Evolutionary conservation across 2,797 vertebrate species (phyloP), one percentile per base, ranked within the genome.

Genomic region (Schizopygopsis malacanthus): DNA sequence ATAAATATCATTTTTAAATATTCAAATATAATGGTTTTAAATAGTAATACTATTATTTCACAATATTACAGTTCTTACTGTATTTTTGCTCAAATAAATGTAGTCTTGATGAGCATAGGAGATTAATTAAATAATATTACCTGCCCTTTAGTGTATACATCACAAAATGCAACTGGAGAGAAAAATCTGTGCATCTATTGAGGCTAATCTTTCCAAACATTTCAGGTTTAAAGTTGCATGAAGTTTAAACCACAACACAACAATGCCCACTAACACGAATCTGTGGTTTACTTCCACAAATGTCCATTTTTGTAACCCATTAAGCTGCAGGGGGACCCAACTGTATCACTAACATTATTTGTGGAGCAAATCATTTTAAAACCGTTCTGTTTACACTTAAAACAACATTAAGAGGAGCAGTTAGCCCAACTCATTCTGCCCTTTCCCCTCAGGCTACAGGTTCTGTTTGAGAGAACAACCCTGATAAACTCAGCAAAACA

Each of bases 381-480:
- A 67, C 41, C 9, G 25, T 47, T 67, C 63, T 39, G 45, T 81
- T 54, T 65, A 80, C 56, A 85, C 54, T 73, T 63, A 54, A 85
- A 72, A 43, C 67, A 85, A 85, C 67, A 63, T 85, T 80, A 69
- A 65, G 25, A 33, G 20, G 37, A 85, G 13, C 83, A 61, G 65
- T 79, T 50, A 70, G 75, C 77, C 12, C 25, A 20, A 10, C 15
- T 15, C 39, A 65, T 81, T 52, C 22, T 85, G 84, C 77, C 78
- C 56, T 75, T 81, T n/a, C n/a, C 56, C 59, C 83, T 79, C 9
- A 18, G 50, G 65, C 18, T 37, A 63, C 28, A 50, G n/a, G 50
- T 85, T 59, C 69, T 71, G 39, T 79, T 79, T 85, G 15, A 79
- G 63, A 79, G 41, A 56, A 85, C 18, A 85, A 45, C 76, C 9